These are phyloP conservation scores for Rhinoptilus africanus DNA, from an alignment of 2,113 vertebrate genomes.

Conservation along the genomic window DNA sequence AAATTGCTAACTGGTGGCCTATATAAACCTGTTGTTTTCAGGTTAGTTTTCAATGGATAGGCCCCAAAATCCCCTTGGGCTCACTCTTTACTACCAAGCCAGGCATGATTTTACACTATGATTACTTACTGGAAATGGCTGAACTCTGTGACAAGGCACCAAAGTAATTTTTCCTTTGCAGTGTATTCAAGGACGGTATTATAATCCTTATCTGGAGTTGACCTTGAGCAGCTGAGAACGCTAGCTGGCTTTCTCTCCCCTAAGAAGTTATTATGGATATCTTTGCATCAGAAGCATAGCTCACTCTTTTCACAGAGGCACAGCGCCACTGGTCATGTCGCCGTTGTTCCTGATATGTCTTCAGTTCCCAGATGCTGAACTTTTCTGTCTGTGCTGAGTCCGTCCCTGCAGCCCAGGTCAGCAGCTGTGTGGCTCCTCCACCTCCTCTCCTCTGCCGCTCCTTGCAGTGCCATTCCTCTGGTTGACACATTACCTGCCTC, in stretches of 20 bases:
- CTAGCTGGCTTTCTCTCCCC: neutral
- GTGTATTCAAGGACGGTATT: neutral
- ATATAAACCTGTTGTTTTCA: neutral
- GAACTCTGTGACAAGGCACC: neutral
- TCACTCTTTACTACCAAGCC: neutral
- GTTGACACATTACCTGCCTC: neutral
- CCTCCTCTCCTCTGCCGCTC: neutral
- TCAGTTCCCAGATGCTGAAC: neutral
- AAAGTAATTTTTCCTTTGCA: neutral
- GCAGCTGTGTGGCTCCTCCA: fast-evolving
- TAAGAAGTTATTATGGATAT: neutral
- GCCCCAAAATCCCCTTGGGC: neutral
- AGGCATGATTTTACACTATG: neutral
- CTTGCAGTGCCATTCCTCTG: neutral
- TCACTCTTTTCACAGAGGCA: neutral
- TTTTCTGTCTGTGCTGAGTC: neutral
- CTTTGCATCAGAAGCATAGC: neutral
- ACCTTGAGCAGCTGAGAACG: neutral
- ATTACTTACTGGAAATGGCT: neutral
- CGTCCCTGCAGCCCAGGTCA: neutral
- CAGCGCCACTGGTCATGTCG: neutral
- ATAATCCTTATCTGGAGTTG: neutral
- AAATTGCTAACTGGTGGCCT: neutral
- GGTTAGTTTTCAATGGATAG: neutral
- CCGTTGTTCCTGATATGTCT: neutral